phyloP scores from a whole-genome alignment of 2,113 vertebrate species.

The Mormyrus lacerda region DNA sequence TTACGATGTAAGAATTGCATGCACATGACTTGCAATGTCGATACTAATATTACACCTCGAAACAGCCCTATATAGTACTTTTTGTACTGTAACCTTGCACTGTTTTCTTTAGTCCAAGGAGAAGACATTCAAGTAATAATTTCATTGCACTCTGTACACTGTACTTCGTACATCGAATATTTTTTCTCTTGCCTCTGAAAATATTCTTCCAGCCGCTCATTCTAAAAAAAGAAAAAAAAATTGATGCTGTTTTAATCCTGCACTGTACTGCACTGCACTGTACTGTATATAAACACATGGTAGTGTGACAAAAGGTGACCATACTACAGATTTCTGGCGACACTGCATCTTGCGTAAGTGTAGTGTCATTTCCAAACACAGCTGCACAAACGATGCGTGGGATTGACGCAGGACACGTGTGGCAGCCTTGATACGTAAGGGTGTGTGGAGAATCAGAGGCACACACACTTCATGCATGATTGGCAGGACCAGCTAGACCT shows the following conservation, averaged over 20 bases:
- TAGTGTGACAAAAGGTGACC: not conserved
- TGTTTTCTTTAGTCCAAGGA: not conserved
- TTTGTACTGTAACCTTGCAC: not conserved
- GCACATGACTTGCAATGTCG: not conserved
- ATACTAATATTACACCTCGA: not conserved
- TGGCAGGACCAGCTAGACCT: not conserved
- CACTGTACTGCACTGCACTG: not conserved
- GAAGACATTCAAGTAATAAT: not conserved
- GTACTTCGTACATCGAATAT: not conserved
- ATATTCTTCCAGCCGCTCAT: not conserved
- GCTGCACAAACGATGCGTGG: not conserved
- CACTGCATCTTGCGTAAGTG: too few species aligned
- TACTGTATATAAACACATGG: not conserved
- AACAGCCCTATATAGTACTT: not conserved
- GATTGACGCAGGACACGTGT: not conserved
- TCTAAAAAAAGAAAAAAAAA: not conserved
- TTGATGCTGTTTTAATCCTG: not conserved
- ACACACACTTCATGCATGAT: not conserved
- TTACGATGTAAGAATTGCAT: not conserved
- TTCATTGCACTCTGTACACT: not conserved
- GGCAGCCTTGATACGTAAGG: not conserved
- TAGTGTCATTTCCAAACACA: too few species aligned
- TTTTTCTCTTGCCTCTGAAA: not conserved
- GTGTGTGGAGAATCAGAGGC: too few species aligned
- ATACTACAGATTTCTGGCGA: not conserved